Evolutionary conservation across 2,113 vertebrate species (phyloP).

Genomic region (Oryzias javanicus): DNA sequence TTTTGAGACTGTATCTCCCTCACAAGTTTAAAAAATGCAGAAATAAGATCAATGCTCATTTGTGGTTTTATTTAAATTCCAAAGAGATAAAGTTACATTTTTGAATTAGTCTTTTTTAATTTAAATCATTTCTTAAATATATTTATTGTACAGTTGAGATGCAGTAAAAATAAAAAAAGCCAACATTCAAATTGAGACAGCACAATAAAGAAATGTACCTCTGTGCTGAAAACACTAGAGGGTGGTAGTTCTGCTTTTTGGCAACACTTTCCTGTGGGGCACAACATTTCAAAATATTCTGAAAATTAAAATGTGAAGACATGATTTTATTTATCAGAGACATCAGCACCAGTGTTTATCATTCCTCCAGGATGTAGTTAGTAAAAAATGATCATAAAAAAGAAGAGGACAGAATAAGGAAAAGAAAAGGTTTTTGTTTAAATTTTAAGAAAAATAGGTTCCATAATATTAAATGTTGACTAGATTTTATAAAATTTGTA

Average conservation of each 20-base stretch:
- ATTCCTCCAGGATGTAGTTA: conserved; percentile 14
- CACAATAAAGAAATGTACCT: conserved; percentile 36
- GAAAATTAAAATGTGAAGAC: conserved; percentile 41
- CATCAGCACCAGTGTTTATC: conserved; percentile 20
- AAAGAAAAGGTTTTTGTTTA: neutral
- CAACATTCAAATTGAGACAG: conserved; percentile 46
- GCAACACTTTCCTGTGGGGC: conserved; percentile 60
- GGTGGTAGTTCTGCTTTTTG: conserved; percentile 72
- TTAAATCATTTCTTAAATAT: conserved; percentile 72
- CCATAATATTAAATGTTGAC: too few species aligned
- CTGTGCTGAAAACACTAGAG: conserved; percentile 55
- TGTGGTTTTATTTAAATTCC: too few species aligned
- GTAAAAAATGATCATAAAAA: neutral
- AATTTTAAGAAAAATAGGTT: too few species aligned
- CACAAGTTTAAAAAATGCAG: conserved; percentile 77
- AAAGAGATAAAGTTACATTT: too few species aligned
- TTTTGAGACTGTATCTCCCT: conserved; percentile 82
- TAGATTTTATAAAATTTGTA: too few species aligned
- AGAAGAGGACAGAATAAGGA: neutral
- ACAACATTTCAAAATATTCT: conserved; percentile 33
- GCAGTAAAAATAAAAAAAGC: conserved; percentile 67
- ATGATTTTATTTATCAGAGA: conserved; percentile 14
- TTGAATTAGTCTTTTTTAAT: conserved; percentile 65
- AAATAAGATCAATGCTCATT: conserved; percentile 80
- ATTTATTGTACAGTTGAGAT: conserved; percentile 73